phyloP scores from a whole-genome alignment of 1,140 invertebrate species.

The Saccostrea cuccullata region DNA sequence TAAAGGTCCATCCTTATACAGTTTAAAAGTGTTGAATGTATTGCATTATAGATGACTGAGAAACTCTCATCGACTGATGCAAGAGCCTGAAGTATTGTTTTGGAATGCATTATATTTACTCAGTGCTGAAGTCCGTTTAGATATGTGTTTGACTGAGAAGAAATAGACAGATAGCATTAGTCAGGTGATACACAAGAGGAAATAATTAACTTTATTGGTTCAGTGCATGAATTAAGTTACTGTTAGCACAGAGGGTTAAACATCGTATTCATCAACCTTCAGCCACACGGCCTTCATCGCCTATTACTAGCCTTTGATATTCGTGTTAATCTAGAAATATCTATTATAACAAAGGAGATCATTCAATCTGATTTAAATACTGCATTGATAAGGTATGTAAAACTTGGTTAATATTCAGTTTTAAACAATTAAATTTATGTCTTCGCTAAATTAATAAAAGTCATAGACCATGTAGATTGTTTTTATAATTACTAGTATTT shows the following conservation, averaged over 20 bases:
- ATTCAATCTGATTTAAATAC: too few species aligned
- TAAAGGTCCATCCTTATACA: neutral
- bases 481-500: too few species aligned
- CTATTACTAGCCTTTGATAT: too few species aligned
- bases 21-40: neutral
- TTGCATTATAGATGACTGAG: neutral
- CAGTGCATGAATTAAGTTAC: neutral
- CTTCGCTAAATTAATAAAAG: too few species aligned
- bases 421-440: too few species aligned
- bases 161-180: neutral
- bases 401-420: too few species aligned
- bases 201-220: neutral
- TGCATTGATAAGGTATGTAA: too few species aligned
- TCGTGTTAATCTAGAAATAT: too few species aligned
- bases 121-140: neutral
- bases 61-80: neutral
- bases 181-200: constrained; percentile 26
- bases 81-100: neutral
- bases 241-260: neutral
- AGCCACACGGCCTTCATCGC: too few species aligned
- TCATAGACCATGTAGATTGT: too few species aligned
- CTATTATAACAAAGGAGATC: too few species aligned
- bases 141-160: neutral
- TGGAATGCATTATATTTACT: neutral
- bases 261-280: neutral